Base-by-base conservation (phyloP, 2,113 vertebrate species). In the Morphnarchus princeps region DNA sequence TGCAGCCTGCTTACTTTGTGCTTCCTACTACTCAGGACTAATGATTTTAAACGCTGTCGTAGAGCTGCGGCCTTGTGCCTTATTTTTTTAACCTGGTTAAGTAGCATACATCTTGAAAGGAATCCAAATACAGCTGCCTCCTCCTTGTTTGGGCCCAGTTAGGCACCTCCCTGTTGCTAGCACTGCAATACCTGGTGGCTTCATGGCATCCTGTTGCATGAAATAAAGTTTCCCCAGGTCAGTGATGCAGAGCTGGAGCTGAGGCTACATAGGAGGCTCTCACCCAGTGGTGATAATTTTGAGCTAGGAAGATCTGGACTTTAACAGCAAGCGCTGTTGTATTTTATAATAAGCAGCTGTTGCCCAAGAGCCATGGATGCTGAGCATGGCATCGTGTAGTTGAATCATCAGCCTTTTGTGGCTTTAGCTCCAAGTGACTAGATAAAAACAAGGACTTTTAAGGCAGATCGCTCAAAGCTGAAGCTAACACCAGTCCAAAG, bases 261-360 rank as follows among this genome's bases (percentile, higher is more conserved):
- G 24, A 87, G 61, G 22, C 6, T 38, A 5, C 0, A 0, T 0
- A 17, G 49, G 31, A 89, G 6, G 4, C 19, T 74, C 19, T 49
- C 10, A 31, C 34, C 38, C 52, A 29, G 19, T 13, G 50, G 32
- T 85, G 70, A 5, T 21, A 21, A 11, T 40, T 66, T n/a, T 31
- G 29, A 47, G 19, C 36, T n/a, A 17, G 34, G 69, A 87, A 62
- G 55, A 43, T 57, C 65, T 66, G 49, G 34, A 28, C 49, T 86
- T 40, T 52, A 62, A 34, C n/a, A 77, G 57, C 16, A 54, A 71
- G 50, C 19, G 9, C 50, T 61, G 63, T 20, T 29, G 4, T 62
- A 4, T 74, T 93, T 89, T 50, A 9, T 26, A 29, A 16, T 19
- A 45, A 87, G 50, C 38, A 82, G 59, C 42, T 66, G 55, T 18